These are phyloP conservation scores for Drosophila picticornis DNA, from an alignment of 2,888 invertebrate species.

Conservation along the genomic window DNA sequence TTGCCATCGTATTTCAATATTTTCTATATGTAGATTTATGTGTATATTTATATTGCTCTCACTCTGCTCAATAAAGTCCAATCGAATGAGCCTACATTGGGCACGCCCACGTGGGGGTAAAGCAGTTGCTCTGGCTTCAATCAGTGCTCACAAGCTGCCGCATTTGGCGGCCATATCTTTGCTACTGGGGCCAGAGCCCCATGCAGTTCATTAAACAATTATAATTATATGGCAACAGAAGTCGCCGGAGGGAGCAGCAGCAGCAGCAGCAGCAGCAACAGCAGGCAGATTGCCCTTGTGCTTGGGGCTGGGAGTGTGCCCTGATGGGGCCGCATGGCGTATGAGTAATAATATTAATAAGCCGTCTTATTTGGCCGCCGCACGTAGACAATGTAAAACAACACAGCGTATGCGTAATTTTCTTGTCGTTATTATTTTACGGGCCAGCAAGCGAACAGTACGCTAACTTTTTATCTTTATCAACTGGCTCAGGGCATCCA, in stretches of 20 bases:
- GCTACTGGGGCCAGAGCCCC: conserved; percentile 11
- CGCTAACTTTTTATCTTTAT: conserved; percentile 56
- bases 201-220: conserved; percentile 70
- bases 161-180: conserved; percentile 14
- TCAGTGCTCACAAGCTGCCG: conserved; percentile 7
- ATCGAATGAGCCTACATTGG: not conserved
- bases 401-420: conserved; percentile 76
- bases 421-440: conserved; percentile 70
- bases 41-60: not conserved
- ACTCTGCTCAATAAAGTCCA: not conserved
- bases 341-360: conserved; percentile 76
- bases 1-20: not conserved
- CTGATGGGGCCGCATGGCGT: conserved; percentile 37
- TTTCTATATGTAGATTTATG: not conserved
- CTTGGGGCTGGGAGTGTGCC: not conserved
- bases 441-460: conserved; percentile 47
- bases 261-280: not conserved
- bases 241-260: conserved; percentile 27
- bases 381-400: conserved; percentile 65
- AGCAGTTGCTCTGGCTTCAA: not conserved
- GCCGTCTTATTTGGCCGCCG: conserved; percentile 59
- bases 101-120: not conserved
- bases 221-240: conserved; percentile 67
- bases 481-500: conserved; percentile 49
- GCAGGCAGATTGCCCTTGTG: not conserved